Evolutionary conservation across 2,797 vertebrate species (phyloP).

Genomic region (Decapterus maruadsi): DNA sequence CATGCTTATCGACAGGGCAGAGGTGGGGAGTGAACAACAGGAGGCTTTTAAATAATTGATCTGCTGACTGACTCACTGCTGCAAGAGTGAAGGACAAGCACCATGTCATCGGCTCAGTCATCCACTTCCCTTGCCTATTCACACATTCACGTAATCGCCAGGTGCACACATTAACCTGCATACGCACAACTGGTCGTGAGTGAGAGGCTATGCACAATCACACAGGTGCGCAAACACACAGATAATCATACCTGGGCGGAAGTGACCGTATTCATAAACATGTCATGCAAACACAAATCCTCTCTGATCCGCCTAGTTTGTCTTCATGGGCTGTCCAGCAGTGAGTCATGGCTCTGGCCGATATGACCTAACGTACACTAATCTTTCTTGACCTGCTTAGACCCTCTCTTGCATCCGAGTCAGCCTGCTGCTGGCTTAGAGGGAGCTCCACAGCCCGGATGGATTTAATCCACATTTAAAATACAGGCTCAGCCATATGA

Average conservation of each 20-base stretch:
- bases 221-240: conserved; percentile 59
- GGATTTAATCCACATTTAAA: conserved; percentile 46
- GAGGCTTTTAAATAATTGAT: conserved; percentile 72
- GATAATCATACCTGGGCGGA: conserved; percentile 37
- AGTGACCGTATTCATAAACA: conserved; percentile 47
- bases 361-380: conserved; percentile 57
- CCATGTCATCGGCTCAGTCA: conserved; percentile 40
- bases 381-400: conserved; percentile 67
- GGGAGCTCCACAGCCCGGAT: conserved; percentile 31
- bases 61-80: conserved; percentile 70
- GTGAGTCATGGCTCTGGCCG: conserved; percentile 70
- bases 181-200: conserved; percentile 12
- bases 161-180: conserved; percentile 23
- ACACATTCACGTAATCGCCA: conserved; percentile 35
- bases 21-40: conserved; percentile 54
- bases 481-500: conserved; percentile 26
- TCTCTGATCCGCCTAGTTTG: conserved; percentile 37
- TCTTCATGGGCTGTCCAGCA: conserved; percentile 27
- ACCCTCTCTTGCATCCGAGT: conserved; percentile 26
- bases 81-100: conserved; percentile 46
- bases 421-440: conserved; percentile 43
- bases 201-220: conserved; percentile 21
- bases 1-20: conserved; percentile 40
- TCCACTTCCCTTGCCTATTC: conserved; percentile 34
- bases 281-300: conserved; percentile 43